Evolutionary conservation across 2,888 invertebrate genomes (phyloP).

Genomic region (Drosophila niveifrons): DNA sequence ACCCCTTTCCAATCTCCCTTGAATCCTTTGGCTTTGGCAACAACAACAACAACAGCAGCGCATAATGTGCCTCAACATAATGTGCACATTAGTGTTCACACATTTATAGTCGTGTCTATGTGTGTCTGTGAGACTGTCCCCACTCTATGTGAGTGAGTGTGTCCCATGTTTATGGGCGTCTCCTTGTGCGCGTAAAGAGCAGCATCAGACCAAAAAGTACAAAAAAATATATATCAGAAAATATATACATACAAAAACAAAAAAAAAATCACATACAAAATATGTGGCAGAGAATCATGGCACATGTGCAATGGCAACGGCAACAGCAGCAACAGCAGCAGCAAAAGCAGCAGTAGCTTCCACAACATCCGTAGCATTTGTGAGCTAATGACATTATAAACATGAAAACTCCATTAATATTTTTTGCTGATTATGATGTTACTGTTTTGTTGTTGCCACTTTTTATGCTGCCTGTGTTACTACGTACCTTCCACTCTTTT

Average conservation of each 20-base stretch:
- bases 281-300: constrained; percentile 76
- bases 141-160: constrained; percentile 44
- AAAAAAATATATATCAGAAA: constrained; percentile 27
- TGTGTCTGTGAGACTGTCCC: constrained; percentile 37
- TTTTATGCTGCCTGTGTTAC: constrained; percentile 66
- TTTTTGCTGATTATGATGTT: constrained; percentile 77
- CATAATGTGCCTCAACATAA: constrained; percentile 81
- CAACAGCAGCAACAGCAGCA: constrained; percentile 33
- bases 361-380: constrained; percentile 76
- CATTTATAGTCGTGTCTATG: constrained; percentile 75
- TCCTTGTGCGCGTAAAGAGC: constrained; percentile 65
- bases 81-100: constrained; percentile 82
- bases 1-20: background rate
- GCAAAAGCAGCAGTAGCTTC: constrained; percentile 42
- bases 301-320: constrained; percentile 69
- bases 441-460: constrained; percentile 55
- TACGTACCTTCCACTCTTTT: constrained; percentile 31
- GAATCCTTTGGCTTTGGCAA: constrained; percentile 49
- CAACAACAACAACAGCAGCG: constrained; percentile 27
- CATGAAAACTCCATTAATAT: constrained; percentile 83
- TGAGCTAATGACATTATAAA: constrained; percentile 84
- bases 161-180: constrained; percentile 76
- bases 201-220: constrained; percentile 35
- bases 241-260: constrained; percentile 15
- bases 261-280: constrained; percentile 73